These are phyloP conservation scores for Drosophila subobscura DNA, from an alignment of 1,140 invertebrate genomes.

Conservation along the genomic window DNA sequence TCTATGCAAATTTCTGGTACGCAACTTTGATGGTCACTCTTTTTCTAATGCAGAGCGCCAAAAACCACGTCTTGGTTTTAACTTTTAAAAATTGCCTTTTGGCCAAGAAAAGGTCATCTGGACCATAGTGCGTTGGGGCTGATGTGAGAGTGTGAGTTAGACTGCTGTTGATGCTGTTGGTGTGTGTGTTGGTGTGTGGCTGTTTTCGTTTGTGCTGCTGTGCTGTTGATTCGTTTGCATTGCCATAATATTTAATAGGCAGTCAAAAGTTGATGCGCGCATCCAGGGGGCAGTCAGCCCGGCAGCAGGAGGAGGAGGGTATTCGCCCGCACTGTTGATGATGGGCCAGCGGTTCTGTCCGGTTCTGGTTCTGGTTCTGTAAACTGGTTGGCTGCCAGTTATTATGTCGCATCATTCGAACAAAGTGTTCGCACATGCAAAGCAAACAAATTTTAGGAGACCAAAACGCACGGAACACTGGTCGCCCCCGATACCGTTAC, in stretches of 20 bases:
- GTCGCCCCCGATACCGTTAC: no score
- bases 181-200: slow-evolving; percentile 14
- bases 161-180: slow-evolving; percentile 10
- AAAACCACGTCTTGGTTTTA: no score
- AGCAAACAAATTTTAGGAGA: slow-evolving; percentile 56
- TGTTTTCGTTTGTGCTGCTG: slow-evolving; percentile 5
- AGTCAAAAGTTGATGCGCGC: slow-evolving; percentile 48
- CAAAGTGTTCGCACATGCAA: slow-evolving; percentile 61
- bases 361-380: not conserved
- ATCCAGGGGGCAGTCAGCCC: not conserved
- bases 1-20: no score
- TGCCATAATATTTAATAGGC: slow-evolving; percentile 72
- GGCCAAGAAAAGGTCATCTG: no score
- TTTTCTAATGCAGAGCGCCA: no score
- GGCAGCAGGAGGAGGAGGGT: no score
- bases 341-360: slow-evolving; percentile 9
- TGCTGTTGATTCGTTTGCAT: slow-evolving; percentile 58
- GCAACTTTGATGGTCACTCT: no score
- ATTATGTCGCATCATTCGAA: slow-evolving; percentile 70
- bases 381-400: slow-evolving; percentile 39
- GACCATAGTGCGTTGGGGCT: no score
- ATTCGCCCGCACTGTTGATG: not conserved
- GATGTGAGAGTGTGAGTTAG: no score
- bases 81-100: no score
- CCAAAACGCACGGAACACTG: not conserved